Evolutionary conservation across 2,797 vertebrate genomes (phyloP).

Genomic region (Thunnus albacares): DNA sequence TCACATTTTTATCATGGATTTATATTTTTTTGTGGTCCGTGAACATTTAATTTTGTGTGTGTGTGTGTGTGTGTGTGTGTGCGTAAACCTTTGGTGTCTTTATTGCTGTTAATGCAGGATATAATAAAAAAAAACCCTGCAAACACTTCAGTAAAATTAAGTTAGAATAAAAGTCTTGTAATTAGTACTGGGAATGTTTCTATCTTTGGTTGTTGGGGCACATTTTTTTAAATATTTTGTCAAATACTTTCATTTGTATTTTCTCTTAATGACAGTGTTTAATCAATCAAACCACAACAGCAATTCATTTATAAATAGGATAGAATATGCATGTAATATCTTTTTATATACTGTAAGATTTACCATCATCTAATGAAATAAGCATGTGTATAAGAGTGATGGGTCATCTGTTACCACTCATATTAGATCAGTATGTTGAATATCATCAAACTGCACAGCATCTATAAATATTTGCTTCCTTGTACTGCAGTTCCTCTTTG

Average conservation of each 20-base stretch:
- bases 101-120: background rate
- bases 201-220: background rate
- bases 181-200: background rate
- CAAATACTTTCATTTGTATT: background rate
- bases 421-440: constrained; percentile 4
- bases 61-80: background rate
- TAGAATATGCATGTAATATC: constrained; percentile 1
- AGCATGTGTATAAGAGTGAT: background rate
- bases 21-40: constrained; percentile 31
- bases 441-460: background rate
- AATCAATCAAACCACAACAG: background rate
- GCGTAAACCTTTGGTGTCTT: constrained; percentile 40
- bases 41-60: constrained; percentile 16
- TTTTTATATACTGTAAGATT: background rate
- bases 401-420: background rate
- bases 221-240: background rate
- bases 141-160: background rate
- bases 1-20: constrained; percentile 36
- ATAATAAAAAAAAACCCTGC: background rate
- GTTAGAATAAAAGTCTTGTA: background rate
- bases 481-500: constrained; percentile 26
- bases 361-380: background rate
- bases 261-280: background rate
- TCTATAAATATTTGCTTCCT: constrained; percentile 6
- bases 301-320: background rate